A percentile compares a stretch with the other conserved stretches of the same genome.
Conservation (phyloP, 2,797 vertebrate species). For the Avahi laniger region DNA sequence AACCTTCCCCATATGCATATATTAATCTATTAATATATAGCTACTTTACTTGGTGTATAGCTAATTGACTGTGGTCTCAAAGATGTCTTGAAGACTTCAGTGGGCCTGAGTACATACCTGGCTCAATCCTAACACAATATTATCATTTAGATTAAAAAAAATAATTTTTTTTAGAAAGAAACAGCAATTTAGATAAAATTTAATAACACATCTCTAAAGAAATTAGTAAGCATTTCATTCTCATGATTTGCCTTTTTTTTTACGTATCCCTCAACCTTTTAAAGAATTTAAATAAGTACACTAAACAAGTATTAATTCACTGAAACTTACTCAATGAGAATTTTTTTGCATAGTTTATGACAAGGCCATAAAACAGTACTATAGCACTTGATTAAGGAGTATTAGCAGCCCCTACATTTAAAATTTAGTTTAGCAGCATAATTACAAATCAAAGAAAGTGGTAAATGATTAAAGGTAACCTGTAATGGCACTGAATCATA, state of each 20-base stretch:
- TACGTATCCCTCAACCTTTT: neutral
- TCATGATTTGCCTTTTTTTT: neutral
- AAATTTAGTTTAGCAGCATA: slow-evolving; percentile 33
- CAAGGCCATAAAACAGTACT: slow-evolving; percentile 47
- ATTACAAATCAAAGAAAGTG: slow-evolving; percentile 47
- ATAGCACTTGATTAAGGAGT: slow-evolving; percentile 31
- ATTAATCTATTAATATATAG: neutral
- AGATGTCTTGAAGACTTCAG: neutral
- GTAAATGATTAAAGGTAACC: slow-evolving; percentile 32
- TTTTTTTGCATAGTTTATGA: slow-evolving; percentile 47
- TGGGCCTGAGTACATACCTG: neutral
- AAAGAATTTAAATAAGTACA: slow-evolving; percentile 20
- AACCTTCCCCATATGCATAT: neutral
- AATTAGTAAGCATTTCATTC: slow-evolving; percentile 14
- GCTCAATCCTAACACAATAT: slow-evolving; percentile 12
- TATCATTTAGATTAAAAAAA: slow-evolving; percentile 54
- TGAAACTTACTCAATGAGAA: slow-evolving; percentile 3
- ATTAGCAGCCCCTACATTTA: slow-evolving; percentile 1
- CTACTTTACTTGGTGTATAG: neutral
- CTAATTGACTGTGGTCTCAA: neutral
- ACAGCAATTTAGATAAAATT: slow-evolving; percentile 25
- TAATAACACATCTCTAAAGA: neutral
- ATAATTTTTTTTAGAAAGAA: slow-evolving; percentile 4
- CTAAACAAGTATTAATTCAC: slow-evolving; percentile 1
- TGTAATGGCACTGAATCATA: slow-evolving; percentile 15